These are phyloP conservation scores for Pygmarrhopalites habei DNA, from an alignment of 1,140 invertebrate genomes.

Conservation along the genomic window DNA sequence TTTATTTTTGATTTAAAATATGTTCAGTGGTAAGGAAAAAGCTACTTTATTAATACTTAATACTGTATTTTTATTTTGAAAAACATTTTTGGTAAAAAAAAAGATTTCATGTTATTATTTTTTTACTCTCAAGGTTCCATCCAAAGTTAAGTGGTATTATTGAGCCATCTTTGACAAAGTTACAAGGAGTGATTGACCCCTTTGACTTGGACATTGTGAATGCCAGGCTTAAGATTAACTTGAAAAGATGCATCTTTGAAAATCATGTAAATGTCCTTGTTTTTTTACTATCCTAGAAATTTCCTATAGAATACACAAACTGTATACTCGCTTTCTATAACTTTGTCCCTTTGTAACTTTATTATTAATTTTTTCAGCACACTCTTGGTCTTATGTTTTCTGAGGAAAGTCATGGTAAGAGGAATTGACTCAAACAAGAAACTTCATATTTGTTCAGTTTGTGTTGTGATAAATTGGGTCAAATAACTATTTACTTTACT, in stretches of 20 bases:
- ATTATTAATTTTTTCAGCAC: slow-evolving; percentile 25
- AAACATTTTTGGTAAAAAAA: too few relatives aligned
- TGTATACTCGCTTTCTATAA: not conserved
- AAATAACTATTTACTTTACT: too few relatives aligned
- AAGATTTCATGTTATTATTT: too few relatives aligned
- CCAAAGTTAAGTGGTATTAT: slow-evolving; percentile 18
- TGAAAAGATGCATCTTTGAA: slow-evolving; percentile 38
- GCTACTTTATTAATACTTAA: too few relatives aligned
- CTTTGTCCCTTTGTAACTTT: not conserved
- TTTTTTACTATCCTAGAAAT: too few relatives aligned
- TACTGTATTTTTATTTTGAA: too few relatives aligned
- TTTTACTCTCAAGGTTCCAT: too few relatives aligned
- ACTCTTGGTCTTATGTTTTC: slow-evolving; percentile 35
- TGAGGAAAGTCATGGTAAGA: slow-evolving; percentile 38
- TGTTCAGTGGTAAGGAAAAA: slow-evolving; percentile 38
- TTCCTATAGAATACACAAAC: not conserved
- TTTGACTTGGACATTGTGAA: slow-evolving; percentile 37
- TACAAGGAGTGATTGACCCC: slow-evolving; percentile 28
- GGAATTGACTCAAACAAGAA: too few relatives aligned
- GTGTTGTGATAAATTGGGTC: too few relatives aligned
- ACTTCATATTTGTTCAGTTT: too few relatives aligned
- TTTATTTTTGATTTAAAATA: slow-evolving; percentile 38
- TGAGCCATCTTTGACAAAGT: slow-evolving; percentile 13
- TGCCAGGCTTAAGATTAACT: slow-evolving; percentile 24
- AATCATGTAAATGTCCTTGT: slow-evolving; percentile 17